Conservation (phyloP, 2,113 vertebrate species). For the Trinectes maculatus region DNA sequence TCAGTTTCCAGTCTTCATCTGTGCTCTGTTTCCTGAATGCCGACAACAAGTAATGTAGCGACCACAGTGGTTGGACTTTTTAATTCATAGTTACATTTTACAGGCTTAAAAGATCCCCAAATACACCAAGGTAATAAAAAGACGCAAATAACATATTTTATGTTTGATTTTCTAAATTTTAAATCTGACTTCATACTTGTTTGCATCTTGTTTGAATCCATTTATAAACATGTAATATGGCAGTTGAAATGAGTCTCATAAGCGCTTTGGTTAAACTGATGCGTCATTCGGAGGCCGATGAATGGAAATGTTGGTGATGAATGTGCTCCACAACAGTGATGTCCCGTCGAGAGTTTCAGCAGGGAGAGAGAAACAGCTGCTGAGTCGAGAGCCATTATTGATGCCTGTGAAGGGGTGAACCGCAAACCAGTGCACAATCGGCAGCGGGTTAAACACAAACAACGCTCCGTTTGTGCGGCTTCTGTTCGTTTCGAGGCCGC, state of each 20-base stretch:
- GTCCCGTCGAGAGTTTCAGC: conserved; percentile 25
- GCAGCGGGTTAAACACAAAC: conserved; percentile 18
- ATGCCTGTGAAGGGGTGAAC: conserved; percentile 33
- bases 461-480: conserved; percentile 30
- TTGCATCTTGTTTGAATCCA: background rate
- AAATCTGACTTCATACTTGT: background rate
- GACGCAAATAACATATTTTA: background rate
- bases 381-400: conserved; percentile 24
- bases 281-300: conserved; percentile 37
- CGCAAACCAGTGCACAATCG: conserved; percentile 38
- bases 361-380: conserved; percentile 28
- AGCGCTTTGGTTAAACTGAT: conserved; percentile 11
- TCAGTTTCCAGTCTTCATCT: background rate
- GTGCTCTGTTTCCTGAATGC: background rate
- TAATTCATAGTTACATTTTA: background rate
- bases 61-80: background rate
- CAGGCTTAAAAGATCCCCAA: conserved; percentile 1
- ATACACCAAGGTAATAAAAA: too few relatives aligned
- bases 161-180: too few relatives aligned
- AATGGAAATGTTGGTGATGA: too few relatives aligned
- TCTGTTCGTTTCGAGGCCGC: conserved; percentile 24
- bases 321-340: conserved; percentile 13
- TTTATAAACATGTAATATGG: background rate
- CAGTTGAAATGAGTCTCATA: conserved; percentile 8
- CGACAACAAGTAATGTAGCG: background rate